These are phyloP conservation scores for Schizopygopsis pylzovi DNA, from an alignment of 2,797 vertebrate species.

Conservation along the genomic window DNA sequence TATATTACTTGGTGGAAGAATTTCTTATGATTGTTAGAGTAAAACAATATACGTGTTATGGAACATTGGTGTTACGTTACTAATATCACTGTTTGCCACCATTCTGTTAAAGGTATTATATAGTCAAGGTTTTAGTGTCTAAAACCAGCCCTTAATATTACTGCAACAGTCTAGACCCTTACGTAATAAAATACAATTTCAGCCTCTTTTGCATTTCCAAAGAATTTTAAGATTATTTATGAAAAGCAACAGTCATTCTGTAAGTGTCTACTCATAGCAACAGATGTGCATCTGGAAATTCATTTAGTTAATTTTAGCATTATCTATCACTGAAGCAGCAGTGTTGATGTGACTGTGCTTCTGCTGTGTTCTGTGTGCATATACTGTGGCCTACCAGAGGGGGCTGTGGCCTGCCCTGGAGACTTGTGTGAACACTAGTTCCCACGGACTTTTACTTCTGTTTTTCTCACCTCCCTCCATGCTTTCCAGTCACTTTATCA, in stretches of 20 bases:
- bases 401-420: slow-evolving; percentile 57
- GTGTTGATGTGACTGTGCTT: slow-evolving; percentile 39
- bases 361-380: slow-evolving; percentile 22
- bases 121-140: background rate
- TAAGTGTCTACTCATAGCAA: background rate
- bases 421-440: slow-evolving; percentile 50
- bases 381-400: slow-evolving; percentile 42
- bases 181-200: background rate
- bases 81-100: background rate
- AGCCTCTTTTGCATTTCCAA: background rate
- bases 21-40: background rate
- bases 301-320: slow-evolving; percentile 8
- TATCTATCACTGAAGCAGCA: slow-evolving; percentile 13
- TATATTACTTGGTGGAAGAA: background rate
- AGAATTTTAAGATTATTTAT: background rate
- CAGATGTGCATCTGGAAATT: slow-evolving; percentile 13
- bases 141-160: background rate
- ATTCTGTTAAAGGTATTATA: background rate
- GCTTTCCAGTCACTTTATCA: slow-evolving; percentile 44
- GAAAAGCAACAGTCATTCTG: slow-evolving; percentile 11
- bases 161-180: background rate
- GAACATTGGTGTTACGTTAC: background rate
- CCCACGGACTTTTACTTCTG: slow-evolving; percentile 56
- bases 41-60: background rate
- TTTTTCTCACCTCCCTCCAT: slow-evolving; percentile 55